A percentile compares a stretch with the other conserved stretches of the same genome.
These are phyloP conservation scores for Aplysina aerophoba DNA, from an alignment of 37 sponge, comb jelly and placozoan genomes.

Conservation along the genomic window DNA sequence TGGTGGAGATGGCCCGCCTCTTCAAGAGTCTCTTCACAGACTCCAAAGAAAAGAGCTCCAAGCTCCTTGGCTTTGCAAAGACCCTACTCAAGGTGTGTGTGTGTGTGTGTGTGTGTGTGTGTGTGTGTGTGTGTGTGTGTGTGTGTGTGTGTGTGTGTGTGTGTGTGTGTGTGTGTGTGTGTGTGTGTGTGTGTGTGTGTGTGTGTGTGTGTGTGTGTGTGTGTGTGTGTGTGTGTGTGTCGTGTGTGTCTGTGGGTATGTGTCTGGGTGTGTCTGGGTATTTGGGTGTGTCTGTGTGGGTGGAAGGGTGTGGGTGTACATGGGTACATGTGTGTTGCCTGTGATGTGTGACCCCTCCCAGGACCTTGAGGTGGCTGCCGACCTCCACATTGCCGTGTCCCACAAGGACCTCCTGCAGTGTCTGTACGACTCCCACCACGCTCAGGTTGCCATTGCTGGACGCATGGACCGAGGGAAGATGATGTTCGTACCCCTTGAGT, in stretches of 20 bases:
- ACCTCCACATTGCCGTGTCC: conserved; percentile 34
- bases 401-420: conserved; percentile 41
- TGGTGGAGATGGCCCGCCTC: conserved; percentile 53
- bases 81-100: conserved; percentile 11
- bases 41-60: conserved; percentile 64
- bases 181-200: not conserved
- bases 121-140: not conserved
- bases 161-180: not conserved
- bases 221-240: not conserved
- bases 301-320: not conserved
- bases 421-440: conserved; percentile 67
- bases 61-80: conserved; percentile 76
- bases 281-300: not conserved
- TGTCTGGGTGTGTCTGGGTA: not conserved
- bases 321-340: not conserved
- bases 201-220: not conserved
- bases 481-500: conserved; percentile 66
- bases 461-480: conserved; percentile 63
- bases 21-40: conserved; percentile 67
- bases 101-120: not conserved
- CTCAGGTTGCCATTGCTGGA: conserved; percentile 57
- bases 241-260: not conserved
- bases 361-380: conserved; percentile 89
- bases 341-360: not conserved
- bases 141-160: not conserved